A percentile compares a stretch with the other conserved stretches of the same genome.
These are phyloP conservation scores for Nymphalis c-album DNA, from an alignment of 2,888 invertebrate species.

Conservation along the genomic window DNA sequence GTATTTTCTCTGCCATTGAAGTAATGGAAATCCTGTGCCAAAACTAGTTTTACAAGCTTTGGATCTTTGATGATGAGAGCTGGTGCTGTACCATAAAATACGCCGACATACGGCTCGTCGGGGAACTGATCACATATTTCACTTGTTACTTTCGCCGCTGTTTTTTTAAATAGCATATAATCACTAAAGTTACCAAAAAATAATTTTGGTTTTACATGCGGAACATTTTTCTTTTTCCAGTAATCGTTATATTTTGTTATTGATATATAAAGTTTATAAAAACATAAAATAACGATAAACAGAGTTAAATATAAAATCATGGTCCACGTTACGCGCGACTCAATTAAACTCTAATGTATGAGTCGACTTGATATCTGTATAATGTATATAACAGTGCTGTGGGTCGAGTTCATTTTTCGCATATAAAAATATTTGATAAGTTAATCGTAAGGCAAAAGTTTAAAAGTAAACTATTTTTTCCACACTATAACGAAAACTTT, in stretches of 20 bases:
- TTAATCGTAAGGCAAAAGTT: too few species aligned
- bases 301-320: too few species aligned
- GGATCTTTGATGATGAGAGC: constrained; percentile 58
- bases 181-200: constrained; percentile 60
- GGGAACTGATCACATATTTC: constrained; percentile 55
- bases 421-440: too few species aligned
- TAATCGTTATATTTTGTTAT: constrained; percentile 41
- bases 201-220: constrained; percentile 47
- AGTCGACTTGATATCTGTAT: too few species aligned
- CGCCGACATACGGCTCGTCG: constrained; percentile 57
- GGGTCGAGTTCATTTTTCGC: too few species aligned
- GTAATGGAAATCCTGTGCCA: constrained; percentile 63
- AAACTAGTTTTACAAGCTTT: constrained; percentile 54
- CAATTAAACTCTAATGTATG: too few species aligned
- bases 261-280: too few species aligned
- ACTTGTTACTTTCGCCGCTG: constrained; percentile 43
- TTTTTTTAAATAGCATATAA: constrained; percentile 50
- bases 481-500: too few species aligned
- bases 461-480: too few species aligned
- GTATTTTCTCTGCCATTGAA: constrained; percentile 58
- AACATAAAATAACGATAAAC: too few species aligned
- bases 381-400: too few species aligned
- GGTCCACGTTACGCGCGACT: too few species aligned
- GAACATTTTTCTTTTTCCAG: constrained; percentile 58
- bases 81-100: constrained; percentile 61